Conservation (phyloP, 2,888 invertebrate genomes). For the Sinodicranocentrus sp. region DNA sequence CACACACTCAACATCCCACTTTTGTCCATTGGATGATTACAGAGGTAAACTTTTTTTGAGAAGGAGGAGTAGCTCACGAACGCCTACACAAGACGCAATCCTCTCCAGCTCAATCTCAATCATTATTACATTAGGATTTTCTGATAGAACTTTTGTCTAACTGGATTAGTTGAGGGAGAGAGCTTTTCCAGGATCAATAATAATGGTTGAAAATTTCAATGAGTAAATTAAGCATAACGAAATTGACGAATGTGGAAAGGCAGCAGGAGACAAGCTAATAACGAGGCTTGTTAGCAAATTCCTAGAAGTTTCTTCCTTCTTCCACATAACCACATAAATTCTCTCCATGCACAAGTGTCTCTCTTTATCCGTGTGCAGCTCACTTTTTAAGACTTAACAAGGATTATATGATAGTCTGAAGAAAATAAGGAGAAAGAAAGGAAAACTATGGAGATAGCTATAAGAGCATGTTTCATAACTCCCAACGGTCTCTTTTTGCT, state of each 20-base stretch:
- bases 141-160: not conserved
- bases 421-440: not conserved
- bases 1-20: too few relatives aligned
- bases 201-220: slow-evolving; percentile 52
- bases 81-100: too few relatives aligned
- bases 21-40: too few relatives aligned
- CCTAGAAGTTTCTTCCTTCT: slow-evolving; percentile 11
- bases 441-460: not conserved
- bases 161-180: not conserved
- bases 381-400: slow-evolving; percentile 3
- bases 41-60: too few relatives aligned
- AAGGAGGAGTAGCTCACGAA: too few relatives aligned
- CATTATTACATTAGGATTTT: too few relatives aligned
- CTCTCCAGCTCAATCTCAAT: too few relatives aligned
- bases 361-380: not conserved
- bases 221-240: slow-evolving; percentile 56
- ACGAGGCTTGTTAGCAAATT: slow-evolving; percentile 16
- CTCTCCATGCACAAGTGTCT: not conserved
- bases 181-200: slow-evolving; percentile 40
- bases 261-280: not conserved
- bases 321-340: not conserved
- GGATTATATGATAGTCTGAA: not conserved
- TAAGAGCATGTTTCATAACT: slow-evolving; percentile 61
- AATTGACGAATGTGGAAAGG: not conserved
- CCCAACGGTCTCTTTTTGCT: slow-evolving; percentile 67